Evolutionary conservation across 2,797 vertebrate genomes (phyloP).

Genomic region (Odontamblyopus rebecca): DNA sequence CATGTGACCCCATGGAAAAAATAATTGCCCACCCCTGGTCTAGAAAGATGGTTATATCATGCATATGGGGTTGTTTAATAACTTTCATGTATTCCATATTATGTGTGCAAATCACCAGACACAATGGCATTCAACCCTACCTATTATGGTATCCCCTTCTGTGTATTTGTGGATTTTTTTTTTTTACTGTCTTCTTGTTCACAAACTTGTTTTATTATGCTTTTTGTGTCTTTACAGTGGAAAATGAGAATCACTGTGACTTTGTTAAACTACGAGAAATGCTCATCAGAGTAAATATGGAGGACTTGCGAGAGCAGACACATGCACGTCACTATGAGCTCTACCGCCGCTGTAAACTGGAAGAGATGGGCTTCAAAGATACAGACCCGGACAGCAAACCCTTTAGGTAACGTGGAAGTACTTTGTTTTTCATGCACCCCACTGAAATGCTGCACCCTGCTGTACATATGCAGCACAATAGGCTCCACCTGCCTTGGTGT

Average conservation of each 20-base stretch:
- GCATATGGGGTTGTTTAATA: no score
- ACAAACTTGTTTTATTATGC: no score
- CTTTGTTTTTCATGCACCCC: not conserved
- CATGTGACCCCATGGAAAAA: no score
- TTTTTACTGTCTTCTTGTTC: no score
- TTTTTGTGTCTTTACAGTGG: constrained; percentile 79
- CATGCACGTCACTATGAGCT: constrained; percentile 97
- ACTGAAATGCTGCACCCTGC: not conserved
- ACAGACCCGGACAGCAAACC: constrained; percentile 98
- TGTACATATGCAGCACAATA: not conserved
- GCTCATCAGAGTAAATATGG: constrained; percentile 99
- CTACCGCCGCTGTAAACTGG: constrained; percentile 96
- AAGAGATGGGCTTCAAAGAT: constrained; percentile 99
- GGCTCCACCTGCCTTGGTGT: no score
- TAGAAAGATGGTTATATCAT: no score
- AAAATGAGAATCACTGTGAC: constrained; percentile 97
- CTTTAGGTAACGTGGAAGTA: constrained; percentile 83
- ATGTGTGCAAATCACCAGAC: no score
- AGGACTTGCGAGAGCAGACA: constrained; percentile 96
- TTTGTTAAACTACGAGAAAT: constrained; percentile 98
- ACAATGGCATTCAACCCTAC: no score
- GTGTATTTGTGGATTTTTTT: no score
- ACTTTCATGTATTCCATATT: not conserved
- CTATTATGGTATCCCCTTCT: no score
- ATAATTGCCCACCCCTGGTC: no score